Evolutionary conservation across 23 tunicate species (phyloP), one percentile per base, ranked within the genome.

Genomic region (Clavelina lepadiformis): DNA sequence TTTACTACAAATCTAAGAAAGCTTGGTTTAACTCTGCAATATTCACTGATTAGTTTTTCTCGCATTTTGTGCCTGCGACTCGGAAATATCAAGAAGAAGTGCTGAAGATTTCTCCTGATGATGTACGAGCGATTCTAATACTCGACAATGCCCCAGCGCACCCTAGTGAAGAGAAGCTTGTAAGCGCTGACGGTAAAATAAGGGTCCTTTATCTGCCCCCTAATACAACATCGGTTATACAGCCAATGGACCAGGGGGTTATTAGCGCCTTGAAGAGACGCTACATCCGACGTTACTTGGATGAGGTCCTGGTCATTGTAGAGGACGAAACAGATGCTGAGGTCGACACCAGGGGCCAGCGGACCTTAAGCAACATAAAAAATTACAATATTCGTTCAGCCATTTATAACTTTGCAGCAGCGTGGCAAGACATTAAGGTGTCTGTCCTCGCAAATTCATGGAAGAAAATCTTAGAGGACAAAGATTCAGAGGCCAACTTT

Each of bases 41-140:
- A 63, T 36, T 63, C 28, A 63, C 69, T 6, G 65, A 59, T 38
- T 59, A 38, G 35, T 59, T 59, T 59, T 23, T 59, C 36, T 26
- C 65, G 11, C 31, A 59, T 59, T 24, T 59, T 29, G n/a, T 59
- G 65, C 36, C 65, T 59, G 65, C 65, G 22, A 38, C 31, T 59
- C 36, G 19, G 35, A 59, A 59, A 59, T 59, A 59, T 26, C 65
- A 59, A 59, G 65, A 59, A 59, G n/a, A n/a, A n/a, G 65, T 59
- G 18, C 36, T 59, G 31, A 59, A 59, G 59, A 59, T 29, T 59
- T 36, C 65, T 29, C 65, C 7, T 18, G 36, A 59, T 20, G 65
- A 59, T 29, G 65, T 59, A 59, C 65, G n/a, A 59, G 36, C 35
- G 35, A 38, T 59, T 26, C 36, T 59, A 59, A 27, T 59, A 28